These are phyloP conservation scores for Caenorhabditis sp. DNA, from an alignment of 2,888 invertebrate genomes.

Conservation along the genomic window DNA sequence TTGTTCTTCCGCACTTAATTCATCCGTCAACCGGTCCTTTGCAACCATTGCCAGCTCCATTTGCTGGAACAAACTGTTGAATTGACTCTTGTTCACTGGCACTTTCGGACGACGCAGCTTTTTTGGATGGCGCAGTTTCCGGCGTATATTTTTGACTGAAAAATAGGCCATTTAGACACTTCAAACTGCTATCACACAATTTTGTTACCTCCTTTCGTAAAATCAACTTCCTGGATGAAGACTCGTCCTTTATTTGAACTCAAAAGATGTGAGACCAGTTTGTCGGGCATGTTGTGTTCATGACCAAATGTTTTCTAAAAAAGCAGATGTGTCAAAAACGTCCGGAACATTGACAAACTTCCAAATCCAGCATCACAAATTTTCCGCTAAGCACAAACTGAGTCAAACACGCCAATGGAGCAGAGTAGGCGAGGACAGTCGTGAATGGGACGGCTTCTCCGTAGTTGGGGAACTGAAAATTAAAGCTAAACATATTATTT, in stretches of 20 bases:
- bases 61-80: constrained; percentile 23
- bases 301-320: constrained; percentile 1
- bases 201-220: constrained; percentile 39
- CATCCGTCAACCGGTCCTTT: constrained; percentile 8
- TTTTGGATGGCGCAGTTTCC: not conserved
- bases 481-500: no score
- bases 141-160: not conserved
- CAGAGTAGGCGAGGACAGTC: constrained; percentile 91
- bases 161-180: no score
- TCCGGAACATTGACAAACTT: no score
- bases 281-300: constrained; percentile 29
- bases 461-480: constrained; percentile 81
- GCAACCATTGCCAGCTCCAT: constrained; percentile 26
- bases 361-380: constrained; percentile 75
- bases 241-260: constrained; percentile 61
- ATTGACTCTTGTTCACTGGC: constrained; percentile 16
- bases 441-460: constrained; percentile 86
- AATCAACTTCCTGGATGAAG: constrained; percentile 64
- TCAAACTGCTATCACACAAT: constrained; percentile 7
- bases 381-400: constrained; percentile 93
- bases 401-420: constrained; percentile 96
- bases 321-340: no score
- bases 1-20: no score
- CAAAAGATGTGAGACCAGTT: constrained; percentile 62
- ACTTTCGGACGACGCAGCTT: not conserved